Evolutionary conservation across 2,113 vertebrate genomes (phyloP).

Genomic region (Bubo blakistoni): DNA sequence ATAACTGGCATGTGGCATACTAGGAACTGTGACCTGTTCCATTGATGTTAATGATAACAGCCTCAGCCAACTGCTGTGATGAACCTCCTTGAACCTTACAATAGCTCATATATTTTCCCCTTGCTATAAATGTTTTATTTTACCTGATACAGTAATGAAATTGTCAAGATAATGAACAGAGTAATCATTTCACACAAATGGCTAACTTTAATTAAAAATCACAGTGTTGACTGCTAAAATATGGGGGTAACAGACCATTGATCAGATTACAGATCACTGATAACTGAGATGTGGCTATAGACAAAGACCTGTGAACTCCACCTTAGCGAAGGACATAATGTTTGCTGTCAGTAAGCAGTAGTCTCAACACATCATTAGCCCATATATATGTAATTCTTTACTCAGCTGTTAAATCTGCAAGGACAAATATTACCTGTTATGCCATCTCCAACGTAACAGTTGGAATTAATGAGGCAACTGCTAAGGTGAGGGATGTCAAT

Average conservation of each 20-base stretch:
- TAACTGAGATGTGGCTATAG: slow-evolving; percentile 37
- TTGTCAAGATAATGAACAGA: slow-evolving; percentile 72
- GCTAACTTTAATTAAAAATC: slow-evolving; percentile 68
- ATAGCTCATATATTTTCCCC: slow-evolving; percentile 45
- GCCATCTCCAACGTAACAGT: background rate
- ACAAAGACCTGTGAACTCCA: slow-evolving; percentile 27
- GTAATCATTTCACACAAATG: slow-evolving; percentile 66
- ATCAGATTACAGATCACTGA: slow-evolving; percentile 24
- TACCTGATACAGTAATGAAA: slow-evolving; percentile 67
- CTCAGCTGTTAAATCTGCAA: slow-evolving; percentile 25
- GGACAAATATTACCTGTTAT: slow-evolving; percentile 26
- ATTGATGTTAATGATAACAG: slow-evolving; percentile 57
- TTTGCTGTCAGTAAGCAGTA: background rate
- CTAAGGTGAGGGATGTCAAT: background rate
- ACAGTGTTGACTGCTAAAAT: slow-evolving; percentile 54
- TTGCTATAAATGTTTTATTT: slow-evolving; percentile 68
- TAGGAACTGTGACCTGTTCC: slow-evolving; percentile 36
- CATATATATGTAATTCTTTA: slow-evolving; percentile 18
- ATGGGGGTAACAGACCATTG: slow-evolving; percentile 51
- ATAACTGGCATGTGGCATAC: slow-evolving; percentile 9
- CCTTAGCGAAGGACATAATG: background rate
- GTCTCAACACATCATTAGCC: slow-evolving; percentile 55
- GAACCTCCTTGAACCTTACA: slow-evolving; percentile 57
- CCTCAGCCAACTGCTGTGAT: background rate
- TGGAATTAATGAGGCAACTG: slow-evolving; percentile 16